These are phyloP conservation scores for Cheilosia scutellata DNA, from an alignment of 2,888 invertebrate species.

Conservation along the genomic window DNA sequence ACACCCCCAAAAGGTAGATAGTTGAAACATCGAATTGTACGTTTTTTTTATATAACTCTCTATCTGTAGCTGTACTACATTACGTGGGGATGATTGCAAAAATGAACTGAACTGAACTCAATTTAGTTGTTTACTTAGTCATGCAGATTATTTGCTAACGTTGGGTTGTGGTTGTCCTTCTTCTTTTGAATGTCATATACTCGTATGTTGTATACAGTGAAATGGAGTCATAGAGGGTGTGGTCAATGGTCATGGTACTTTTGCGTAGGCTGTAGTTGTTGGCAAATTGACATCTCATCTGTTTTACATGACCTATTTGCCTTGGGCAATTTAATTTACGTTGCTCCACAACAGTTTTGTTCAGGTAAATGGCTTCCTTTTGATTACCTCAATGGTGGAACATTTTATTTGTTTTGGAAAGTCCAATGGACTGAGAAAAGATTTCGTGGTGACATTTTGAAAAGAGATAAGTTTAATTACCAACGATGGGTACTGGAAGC, in stretches of 20 bases:
- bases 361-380: constrained; percentile 46
- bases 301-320: constrained; percentile 47
- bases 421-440: background rate
- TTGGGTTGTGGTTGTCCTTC: constrained; percentile 20
- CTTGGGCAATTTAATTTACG: constrained; percentile 45
- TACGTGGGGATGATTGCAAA: background rate
- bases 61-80: background rate
- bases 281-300: constrained; percentile 57
- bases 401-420: background rate
- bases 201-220: background rate
- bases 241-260: constrained; percentile 27
- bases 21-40: background rate
- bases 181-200: background rate
- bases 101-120: constrained; percentile 54
- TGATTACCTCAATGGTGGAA: constrained; percentile 22
- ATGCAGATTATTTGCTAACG: constrained; percentile 41
- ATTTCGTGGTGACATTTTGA: no score
- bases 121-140: constrained; percentile 65
- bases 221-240: constrained; percentile 31
- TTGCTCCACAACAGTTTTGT: constrained; percentile 29
- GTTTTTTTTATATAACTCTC: background rate
- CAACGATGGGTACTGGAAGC: no score
- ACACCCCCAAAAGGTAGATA: background rate
- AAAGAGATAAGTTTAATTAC: no score
- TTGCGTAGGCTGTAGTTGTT: constrained; percentile 5